These are phyloP conservation scores for Artemia sinica DNA, from an alignment of 2,888 invertebrate genomes.

Conservation along the genomic window DNA sequence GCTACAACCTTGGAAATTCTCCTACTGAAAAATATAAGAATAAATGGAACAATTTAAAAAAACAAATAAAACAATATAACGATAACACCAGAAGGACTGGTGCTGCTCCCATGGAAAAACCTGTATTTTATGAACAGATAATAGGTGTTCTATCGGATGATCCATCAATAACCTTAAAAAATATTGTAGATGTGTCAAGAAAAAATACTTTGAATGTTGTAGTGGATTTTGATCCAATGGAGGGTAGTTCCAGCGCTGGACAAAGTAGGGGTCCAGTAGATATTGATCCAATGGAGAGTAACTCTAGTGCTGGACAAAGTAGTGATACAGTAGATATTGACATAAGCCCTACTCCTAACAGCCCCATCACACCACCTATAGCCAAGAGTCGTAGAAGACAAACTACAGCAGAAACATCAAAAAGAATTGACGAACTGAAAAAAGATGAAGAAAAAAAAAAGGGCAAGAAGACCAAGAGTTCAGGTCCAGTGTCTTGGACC, in stretches of 20 bases:
- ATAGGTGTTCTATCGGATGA: background rate
- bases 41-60: slow-evolving; percentile 2
- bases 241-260: no score
- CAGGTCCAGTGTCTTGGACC: background rate
- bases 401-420: background rate
- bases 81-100: background rate
- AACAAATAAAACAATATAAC: background rate
- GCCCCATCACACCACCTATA: background rate
- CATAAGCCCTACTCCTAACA: background rate
- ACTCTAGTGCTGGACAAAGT: no score
- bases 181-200: background rate
- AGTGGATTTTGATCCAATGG: no score
- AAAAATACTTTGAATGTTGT: background rate
- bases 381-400: background rate
- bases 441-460: no score
- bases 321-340: background rate
- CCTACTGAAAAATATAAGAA: background rate
- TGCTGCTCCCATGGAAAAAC: background rate
- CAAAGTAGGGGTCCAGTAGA: no score
- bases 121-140: background rate
- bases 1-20: background rate
- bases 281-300: no score
- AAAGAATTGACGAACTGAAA: background rate
- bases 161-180: background rate
- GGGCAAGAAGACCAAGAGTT: no score